Evolutionary conservation across 2,797 vertebrate genomes (phyloP).

Genomic region (Macroramphosus scolopax): DNA sequence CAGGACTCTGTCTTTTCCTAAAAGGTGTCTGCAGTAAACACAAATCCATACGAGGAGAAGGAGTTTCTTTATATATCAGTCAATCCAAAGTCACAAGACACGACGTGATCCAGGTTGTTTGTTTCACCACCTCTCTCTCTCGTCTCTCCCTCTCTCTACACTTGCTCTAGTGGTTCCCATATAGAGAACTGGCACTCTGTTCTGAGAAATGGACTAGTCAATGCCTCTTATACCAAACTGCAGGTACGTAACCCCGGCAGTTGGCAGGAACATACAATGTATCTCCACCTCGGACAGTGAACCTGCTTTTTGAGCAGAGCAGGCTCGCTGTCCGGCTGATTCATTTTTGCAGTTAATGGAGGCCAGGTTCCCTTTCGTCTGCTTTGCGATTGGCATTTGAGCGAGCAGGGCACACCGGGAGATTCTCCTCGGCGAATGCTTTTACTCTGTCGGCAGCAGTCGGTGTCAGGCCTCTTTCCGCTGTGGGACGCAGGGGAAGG

Average conservation of each 20-base stretch:
- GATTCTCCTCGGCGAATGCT: constrained; percentile 14
- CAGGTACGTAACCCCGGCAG: constrained; percentile 84
- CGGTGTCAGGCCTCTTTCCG: constrained; percentile 30
- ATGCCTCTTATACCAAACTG: constrained; percentile 99
- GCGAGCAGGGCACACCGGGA: constrained; percentile 55
- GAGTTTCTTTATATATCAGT: too few species aligned
- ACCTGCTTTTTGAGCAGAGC: constrained; percentile 51
- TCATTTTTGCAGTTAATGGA: constrained; percentile 75
- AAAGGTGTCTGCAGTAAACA: neutral
- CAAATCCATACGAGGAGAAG: neutral
- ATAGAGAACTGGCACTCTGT: constrained; percentile 99
- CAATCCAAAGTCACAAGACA: too few species aligned
- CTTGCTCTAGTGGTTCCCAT: constrained; percentile 92
- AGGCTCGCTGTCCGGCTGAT: constrained; percentile 70
- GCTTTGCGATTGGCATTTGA: constrained; percentile 50
- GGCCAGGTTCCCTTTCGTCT: constrained; percentile 67
- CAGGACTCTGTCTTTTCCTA: too few species aligned
- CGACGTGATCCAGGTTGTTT: too few species aligned
- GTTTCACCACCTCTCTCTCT: too few species aligned
- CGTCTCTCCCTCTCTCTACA: constrained; percentile 63
- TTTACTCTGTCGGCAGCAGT: too few species aligned
- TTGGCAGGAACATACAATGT: constrained; percentile 58
- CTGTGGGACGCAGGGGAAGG: constrained; percentile 38
- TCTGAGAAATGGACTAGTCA: constrained; percentile 98
- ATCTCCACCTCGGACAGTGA: constrained; percentile 63